phyloP scores from a whole-genome alignment of 1,140 invertebrate species.

The Brachionus koreanus region DNA sequence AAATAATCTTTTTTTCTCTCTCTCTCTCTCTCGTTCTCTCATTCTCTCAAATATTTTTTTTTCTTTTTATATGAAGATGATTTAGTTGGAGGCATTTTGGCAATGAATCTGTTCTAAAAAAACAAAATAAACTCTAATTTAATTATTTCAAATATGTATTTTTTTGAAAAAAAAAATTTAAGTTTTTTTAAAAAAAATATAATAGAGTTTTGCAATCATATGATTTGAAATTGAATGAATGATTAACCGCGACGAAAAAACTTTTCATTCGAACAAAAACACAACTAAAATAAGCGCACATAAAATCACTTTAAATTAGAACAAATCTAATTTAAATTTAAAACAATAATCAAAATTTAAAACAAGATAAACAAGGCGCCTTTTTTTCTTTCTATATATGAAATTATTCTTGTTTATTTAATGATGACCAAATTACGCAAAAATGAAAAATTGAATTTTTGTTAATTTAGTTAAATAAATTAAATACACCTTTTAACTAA shows the following conservation, averaged over 20 bases:
- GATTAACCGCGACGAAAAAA: slow-evolving; percentile 39
- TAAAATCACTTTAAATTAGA: background rate
- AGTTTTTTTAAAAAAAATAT: background rate
- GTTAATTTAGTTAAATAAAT: background rate
- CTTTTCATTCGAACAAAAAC: background rate
- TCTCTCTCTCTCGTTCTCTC: background rate
- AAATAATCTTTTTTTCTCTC: background rate
- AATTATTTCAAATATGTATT: slow-evolving; percentile 29
- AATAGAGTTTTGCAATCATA: slow-evolving; percentile 30
- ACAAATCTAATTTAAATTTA: background rate
- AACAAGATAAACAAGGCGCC: background rate
- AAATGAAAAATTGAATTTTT: background rate
- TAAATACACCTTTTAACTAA: no score
- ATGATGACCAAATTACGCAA: background rate
- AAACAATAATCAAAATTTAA: background rate
- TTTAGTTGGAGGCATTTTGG: background rate
- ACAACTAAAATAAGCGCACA: slow-evolving; percentile 2
- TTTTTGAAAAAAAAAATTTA: background rate
- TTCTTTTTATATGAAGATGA: background rate
- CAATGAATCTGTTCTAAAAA: background rate
- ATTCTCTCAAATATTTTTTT: no score
- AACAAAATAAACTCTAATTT: background rate
- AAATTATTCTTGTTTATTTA: background rate
- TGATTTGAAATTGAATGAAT: slow-evolving; percentile 35
- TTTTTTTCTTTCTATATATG: background rate